These are phyloP conservation scores for Ophraella communa DNA, from an alignment of 2,888 invertebrate genomes.

Conservation along the genomic window DNA sequence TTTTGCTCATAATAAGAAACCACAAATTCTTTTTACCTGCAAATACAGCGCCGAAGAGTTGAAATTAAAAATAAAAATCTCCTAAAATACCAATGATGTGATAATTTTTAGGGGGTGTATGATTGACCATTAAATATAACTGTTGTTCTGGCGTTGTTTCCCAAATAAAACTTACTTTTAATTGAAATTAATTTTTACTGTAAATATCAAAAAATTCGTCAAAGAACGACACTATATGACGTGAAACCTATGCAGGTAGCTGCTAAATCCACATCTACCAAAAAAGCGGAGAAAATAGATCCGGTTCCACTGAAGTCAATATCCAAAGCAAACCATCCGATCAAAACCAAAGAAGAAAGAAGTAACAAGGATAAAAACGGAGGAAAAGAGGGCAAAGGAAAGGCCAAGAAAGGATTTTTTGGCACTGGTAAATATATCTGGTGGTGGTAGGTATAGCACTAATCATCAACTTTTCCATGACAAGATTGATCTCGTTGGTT, in stretches of 20 bases:
- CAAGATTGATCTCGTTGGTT: constrained; percentile 53
- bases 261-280: constrained; percentile 49
- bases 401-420: constrained; percentile 83
- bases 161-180: no score
- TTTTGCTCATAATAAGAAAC: no score
- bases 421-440: constrained; percentile 84
- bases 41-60: no score
- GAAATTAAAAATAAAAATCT: no score
- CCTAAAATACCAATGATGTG: no score
- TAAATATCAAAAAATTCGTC: background rate
- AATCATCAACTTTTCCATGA: constrained; percentile 53
- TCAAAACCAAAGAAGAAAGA: constrained; percentile 32
- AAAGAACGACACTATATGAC: background rate
- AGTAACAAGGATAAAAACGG: constrained; percentile 58
- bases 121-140: no score
- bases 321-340: constrained; percentile 50
- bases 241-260: constrained; percentile 20
- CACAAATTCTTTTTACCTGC: no score
- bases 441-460: constrained; percentile 71
- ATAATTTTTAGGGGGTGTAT: background rate
- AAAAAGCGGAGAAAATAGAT: constrained; percentile 45
- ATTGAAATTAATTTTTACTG: background rate
- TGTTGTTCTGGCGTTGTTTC: no score
- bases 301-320: constrained; percentile 56
- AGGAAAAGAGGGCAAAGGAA: constrained; percentile 64